Conservation (phyloP, 2,888 invertebrate species). For the Pseudanteris insignis region DNA sequence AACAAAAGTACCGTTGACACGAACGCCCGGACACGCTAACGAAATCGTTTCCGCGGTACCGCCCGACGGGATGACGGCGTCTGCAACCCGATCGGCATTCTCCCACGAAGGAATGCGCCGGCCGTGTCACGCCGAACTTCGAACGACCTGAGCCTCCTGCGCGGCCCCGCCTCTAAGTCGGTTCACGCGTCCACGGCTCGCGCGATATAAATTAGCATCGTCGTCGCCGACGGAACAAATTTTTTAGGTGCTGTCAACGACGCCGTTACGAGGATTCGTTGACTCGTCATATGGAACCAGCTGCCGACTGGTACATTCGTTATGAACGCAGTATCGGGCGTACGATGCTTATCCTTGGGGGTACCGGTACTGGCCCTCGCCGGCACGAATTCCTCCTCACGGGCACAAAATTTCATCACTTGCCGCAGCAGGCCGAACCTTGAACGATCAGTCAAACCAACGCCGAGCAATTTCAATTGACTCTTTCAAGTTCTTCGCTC, state of each 20-base stretch:
- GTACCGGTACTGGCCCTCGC: too few relatives aligned
- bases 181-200: slow-evolving; percentile 26
- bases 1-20: slow-evolving; percentile 40
- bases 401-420: slow-evolving; percentile 43
- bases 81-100: slow-evolving; percentile 60
- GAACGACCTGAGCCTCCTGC: slow-evolving; percentile 56
- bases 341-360: too few relatives aligned
- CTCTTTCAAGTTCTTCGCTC: slow-evolving; percentile 43
- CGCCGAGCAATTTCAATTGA: slow-evolving; percentile 46
- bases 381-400: slow-evolving; percentile 38
- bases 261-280: too few relatives aligned
- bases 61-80: slow-evolving; percentile 46
- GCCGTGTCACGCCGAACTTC: slow-evolving; percentile 59
- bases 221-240: too few relatives aligned
- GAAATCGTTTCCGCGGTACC: slow-evolving; percentile 37
- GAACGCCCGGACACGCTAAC: slow-evolving; percentile 38
- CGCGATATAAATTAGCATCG: too few relatives aligned
- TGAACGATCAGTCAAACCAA: slow-evolving; percentile 46
- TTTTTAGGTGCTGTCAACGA: too few relatives aligned
- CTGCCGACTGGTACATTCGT: too few relatives aligned
- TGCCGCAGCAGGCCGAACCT: slow-evolving; percentile 35
- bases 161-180: slow-evolving; percentile 8
- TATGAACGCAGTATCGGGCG: too few relatives aligned
- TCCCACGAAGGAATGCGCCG: slow-evolving; percentile 60
- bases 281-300: too few relatives aligned